Evolutionary conservation across 2,113 vertebrate species (phyloP), one percentile per base, ranked within the genome.

Genomic region (Plestiodon gilberti): DNA sequence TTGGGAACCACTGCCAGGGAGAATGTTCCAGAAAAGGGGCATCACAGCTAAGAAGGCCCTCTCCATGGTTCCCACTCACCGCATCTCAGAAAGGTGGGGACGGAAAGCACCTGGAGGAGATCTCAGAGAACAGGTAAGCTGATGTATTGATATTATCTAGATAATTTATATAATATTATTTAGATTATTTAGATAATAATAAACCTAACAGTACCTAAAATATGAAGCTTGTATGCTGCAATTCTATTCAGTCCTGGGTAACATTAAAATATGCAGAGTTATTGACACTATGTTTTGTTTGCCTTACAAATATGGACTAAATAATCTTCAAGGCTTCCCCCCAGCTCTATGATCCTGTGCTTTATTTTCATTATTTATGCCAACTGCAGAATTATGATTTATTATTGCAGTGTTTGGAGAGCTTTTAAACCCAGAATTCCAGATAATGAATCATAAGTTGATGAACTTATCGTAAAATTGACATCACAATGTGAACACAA

Each of bases 401-500:
- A 8, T 59, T 79, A 38, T 3, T 62, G 59, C 22, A 62, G 33
- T 70, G 30, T 70, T 70, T 33, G 52, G 11, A 28, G 77, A 81
- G 35, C 85, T 78, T 20, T 4, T 59, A 81, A 8, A 4, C n/a
- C 23, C 0, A 74, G 65, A 84, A 5, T 18, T 17, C 22, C 0
- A 0, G 20, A 20, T 40, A 70, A 18, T 83, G 75, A 30, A 61
- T 59, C 9, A 40, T 25, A 1, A 3, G 5, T 78, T 30, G n/a
- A n/a, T n/a, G n/a, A n/a, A n/a, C n/a, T n/a, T 1, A 59, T 82
- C 52, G 4, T 18, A 69, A 64, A 0, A 6, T 28, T 1, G 4
- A 73, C 69, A 61, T 78, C 79, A 78, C 89, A 86, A 73, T 0
- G 0, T 23, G 8, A 48, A 84, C 8, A 59, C 2, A 81, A 81